phyloP scores from a whole-genome alignment of 2,797 vertebrate species.

The Gambusia yucatana region DNA sequence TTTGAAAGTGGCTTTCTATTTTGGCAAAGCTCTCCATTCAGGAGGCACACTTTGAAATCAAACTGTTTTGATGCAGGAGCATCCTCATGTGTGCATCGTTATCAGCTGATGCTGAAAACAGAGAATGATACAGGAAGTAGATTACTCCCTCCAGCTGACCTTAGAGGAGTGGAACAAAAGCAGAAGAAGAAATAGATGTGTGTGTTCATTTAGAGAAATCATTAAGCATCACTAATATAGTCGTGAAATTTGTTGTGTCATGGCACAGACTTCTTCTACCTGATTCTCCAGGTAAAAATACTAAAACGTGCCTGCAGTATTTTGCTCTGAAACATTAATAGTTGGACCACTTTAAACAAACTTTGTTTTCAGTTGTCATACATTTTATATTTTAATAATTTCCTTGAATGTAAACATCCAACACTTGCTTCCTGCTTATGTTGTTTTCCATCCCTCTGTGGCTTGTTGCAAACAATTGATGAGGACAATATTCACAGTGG shows the following conservation, averaged over 20 bases:
- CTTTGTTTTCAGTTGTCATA: background rate
- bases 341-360: background rate
- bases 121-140: background rate
- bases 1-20: background rate
- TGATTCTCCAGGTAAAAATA: background rate
- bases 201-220: background rate
- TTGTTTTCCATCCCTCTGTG: conserved; percentile 2
- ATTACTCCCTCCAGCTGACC: background rate
- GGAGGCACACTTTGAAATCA: background rate
- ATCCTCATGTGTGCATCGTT: background rate
- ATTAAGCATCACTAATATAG: background rate
- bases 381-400: background rate
- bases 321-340: background rate
- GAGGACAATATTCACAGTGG: background rate
- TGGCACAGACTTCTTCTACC: background rate
- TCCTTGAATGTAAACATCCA: background rate
- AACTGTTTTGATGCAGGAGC: background rate
- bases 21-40: background rate
- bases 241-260: background rate
- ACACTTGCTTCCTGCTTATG: background rate
- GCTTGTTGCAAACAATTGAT: conserved; percentile 9
- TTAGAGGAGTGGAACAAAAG: background rate
- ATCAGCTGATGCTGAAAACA: background rate
- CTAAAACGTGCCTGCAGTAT: background rate
- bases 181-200: background rate